Evolutionary conservation across 1,140 invertebrate genomes (phyloP).

Genomic region (Delia radicum): DNA sequence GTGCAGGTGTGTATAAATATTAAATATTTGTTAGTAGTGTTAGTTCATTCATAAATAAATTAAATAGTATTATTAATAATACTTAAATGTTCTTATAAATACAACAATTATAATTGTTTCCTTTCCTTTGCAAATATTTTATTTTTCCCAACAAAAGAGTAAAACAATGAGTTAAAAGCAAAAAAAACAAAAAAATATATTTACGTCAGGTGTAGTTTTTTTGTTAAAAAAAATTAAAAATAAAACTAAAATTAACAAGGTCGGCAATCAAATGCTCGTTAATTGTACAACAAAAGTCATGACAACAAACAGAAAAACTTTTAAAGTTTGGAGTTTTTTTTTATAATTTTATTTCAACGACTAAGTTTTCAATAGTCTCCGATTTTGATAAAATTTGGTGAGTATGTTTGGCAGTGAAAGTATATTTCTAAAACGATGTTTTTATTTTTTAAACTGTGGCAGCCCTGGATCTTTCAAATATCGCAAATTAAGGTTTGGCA

Average conservation of each 20-base stretch:
- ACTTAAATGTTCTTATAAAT: neutral
- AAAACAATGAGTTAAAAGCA: too few relatives aligned
- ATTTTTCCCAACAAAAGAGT: neutral
- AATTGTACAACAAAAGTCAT: neutral
- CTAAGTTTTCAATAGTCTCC: too few relatives aligned
- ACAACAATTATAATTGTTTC: neutral
- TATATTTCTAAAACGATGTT: too few relatives aligned
- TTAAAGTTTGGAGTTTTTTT: neutral
- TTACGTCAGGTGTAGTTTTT: neutral
- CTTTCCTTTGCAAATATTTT: neutral
- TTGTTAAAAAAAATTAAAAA: too few relatives aligned
- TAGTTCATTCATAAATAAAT: neutral
- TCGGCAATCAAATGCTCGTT: neutral
- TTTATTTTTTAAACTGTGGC: too few relatives aligned
- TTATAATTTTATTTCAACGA: neutral
- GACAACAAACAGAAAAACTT: neutral
- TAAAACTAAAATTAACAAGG: neutral
- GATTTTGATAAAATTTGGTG: too few relatives aligned
- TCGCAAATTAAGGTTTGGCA: too few relatives aligned
- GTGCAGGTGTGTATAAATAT: too few relatives aligned
- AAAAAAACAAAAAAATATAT: neutral
- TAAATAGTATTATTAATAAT: neutral
- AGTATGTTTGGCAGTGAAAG: too few relatives aligned
- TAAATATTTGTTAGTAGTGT: too few relatives aligned
- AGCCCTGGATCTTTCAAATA: too few relatives aligned